Evolutionary conservation across 2,797 vertebrate species (phyloP).

Genomic region (Capromys pilorides): DNA sequence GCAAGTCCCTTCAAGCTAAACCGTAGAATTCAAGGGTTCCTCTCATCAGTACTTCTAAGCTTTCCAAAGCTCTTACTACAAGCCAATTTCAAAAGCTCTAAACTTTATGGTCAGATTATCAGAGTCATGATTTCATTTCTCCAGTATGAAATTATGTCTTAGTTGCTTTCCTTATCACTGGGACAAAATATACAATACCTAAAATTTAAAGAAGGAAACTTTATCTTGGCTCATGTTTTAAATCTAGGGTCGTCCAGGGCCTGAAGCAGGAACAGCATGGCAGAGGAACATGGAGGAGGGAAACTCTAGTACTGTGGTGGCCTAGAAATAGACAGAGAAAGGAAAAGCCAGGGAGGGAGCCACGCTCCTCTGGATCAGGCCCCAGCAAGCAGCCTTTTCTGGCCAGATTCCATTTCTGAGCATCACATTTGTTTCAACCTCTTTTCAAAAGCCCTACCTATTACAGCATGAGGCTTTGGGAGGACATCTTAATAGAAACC

Average conservation of each 20-base stretch:
- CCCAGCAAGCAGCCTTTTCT: not conserved
- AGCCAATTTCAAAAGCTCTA: not conserved
- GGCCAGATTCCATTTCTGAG: not conserved
- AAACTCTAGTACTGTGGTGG: not conserved
- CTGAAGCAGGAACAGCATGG: not conserved
- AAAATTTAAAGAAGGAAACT: not conserved
- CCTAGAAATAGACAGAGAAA: not conserved
- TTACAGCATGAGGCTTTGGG: not conserved
- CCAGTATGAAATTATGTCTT: not conserved
- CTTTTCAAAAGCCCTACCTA: not conserved
- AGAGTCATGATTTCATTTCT: not conserved
- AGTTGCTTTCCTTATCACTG: not conserved
- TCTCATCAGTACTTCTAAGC: not conserved
- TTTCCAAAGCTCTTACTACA: not conserved
- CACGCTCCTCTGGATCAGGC: not conserved
- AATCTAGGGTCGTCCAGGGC: not conserved
- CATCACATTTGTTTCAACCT: not conserved
- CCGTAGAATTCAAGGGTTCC: not conserved
- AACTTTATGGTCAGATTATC: not conserved
- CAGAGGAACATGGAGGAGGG: not conserved
- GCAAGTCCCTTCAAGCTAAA: not conserved
- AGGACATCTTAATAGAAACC: not conserved
- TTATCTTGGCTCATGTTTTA: not conserved
- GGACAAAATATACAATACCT: not conserved
- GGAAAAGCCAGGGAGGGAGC: not conserved